Evolutionary conservation across 2,797 vertebrate genomes (phyloP), one percentile per base, ranked within the genome.

Genomic region (Otus scops): DNA sequence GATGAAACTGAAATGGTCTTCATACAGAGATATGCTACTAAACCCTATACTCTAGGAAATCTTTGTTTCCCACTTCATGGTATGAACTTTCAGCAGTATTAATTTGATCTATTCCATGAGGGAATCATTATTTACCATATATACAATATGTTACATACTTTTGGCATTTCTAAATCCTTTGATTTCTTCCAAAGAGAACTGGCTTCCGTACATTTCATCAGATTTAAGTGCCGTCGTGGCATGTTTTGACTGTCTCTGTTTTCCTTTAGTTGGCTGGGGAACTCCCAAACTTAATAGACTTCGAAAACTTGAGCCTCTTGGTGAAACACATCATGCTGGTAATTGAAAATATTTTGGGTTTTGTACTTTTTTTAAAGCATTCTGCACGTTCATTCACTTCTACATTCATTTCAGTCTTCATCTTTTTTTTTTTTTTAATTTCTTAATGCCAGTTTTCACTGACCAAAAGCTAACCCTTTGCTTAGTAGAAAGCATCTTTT

Each of bases 221-320:
- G 39, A 60, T 79, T 38, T 22, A 50, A 77, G 83, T 48, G 68
- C 85, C 97, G 76, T 69, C 36, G 18, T 93, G 83, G 75, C 70
- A 10, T 93, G 24, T 97, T 92, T 95, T 97, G 92, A 97, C 92
- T 97, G 61, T 98, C 77, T 98, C 96, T 97, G 71, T 98, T 97
- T 97, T 97, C 91, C 98, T 98, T 91, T 98, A 99, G 99, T 99
- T 98, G 99, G 99, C 98, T 99, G 99, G 99, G 99, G 98, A 97
- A 99, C 99, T 90, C 99, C 99, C 89, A 99, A 99, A 98, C 98
- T 98, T 96, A 99, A 98, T 98, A 98, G 99, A 98, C 98, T 99
- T 98, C 98, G 99, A 98, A 99, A 99, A 97, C 99, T 99, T 96
- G 99, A 99, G 96, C 99, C 99, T 77, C 98, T 99, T 86, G 99